Percentiles rank a stretch among this genome's conserved stretches.
phyloP scores from a whole-genome alignment of 2,113 vertebrate genomes.

The Balaeniceps rex region DNA sequence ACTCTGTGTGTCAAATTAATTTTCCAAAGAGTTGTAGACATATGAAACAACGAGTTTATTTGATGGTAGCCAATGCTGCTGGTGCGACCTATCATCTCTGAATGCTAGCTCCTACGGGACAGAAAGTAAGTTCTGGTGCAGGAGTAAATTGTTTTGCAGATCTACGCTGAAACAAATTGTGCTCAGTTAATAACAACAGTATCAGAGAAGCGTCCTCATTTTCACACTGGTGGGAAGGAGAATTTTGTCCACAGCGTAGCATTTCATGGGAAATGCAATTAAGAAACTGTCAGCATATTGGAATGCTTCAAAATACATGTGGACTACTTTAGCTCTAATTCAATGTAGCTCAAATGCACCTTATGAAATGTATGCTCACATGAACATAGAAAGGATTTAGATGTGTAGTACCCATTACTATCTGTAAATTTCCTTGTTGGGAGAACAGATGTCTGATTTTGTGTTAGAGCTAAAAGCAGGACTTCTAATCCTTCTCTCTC shows the following conservation, averaged over 20 bases:
- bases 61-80: neutral
- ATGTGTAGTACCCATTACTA: neutral
- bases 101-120: neutral
- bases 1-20: neutral
- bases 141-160: neutral
- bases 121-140: neutral
- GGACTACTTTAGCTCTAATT: neutral
- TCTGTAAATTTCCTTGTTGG: conserved; percentile 12
- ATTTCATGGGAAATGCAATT: neutral
- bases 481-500: conserved; percentile 39
- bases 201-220: neutral
- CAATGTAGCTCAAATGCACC: conserved; percentile 10
- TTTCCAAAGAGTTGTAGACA: neutral
- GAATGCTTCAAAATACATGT: neutral
- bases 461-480: neutral
- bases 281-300: neutral
- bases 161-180: neutral
- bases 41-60: neutral
- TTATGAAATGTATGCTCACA: conserved; percentile 1
- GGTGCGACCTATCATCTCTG: neutral
- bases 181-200: neutral
- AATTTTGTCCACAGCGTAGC: neutral
- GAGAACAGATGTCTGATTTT: conserved; percentile 1
- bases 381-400: conserved; percentile 4
- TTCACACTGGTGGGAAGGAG: neutral